phyloP scores from a whole-genome alignment of 2,888 invertebrate species.

The Eulithis prunata region DNA sequence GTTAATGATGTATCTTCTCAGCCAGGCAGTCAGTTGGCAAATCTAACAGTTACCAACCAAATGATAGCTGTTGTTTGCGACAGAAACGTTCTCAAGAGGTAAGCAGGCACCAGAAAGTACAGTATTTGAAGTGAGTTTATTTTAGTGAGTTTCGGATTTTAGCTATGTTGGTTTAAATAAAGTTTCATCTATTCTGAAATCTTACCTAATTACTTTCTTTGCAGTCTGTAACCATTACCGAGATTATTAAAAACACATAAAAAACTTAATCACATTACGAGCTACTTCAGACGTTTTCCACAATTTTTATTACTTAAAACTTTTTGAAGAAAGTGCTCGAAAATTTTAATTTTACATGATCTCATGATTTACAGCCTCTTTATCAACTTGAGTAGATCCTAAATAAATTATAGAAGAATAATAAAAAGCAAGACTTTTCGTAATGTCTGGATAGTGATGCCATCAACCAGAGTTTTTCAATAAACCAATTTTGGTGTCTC shows the following conservation, averaged over 20 bases:
- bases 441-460: too few species aligned
- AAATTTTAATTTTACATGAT: constrained; percentile 50
- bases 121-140: too few species aligned
- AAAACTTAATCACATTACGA: constrained; percentile 34
- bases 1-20: constrained; percentile 29
- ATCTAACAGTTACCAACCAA: not conserved
- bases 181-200: not conserved
- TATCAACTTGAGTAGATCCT: constrained; percentile 41
- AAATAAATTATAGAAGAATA: constrained; percentile 25
- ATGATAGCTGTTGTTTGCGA: too few species aligned
- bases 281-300: constrained; percentile 36
- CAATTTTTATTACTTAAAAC: constrained; percentile 40
- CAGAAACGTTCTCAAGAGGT: too few species aligned
- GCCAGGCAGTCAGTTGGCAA: constrained; percentile 13
- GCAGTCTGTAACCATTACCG: not conserved
- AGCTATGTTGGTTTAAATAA: too few species aligned
- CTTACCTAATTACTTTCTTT: not conserved
- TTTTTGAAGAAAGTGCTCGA: constrained; percentile 39
- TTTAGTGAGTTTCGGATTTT: too few species aligned
- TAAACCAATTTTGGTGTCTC: too few species aligned
- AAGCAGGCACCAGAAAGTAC: too few species aligned
- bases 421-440: constrained; percentile 14
- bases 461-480: too few species aligned
- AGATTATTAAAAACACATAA: constrained; percentile 7
- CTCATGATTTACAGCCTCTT: constrained; percentile 48